Conservation (phyloP, 2,888 invertebrate genomes). For the Mesopsocus fuscifrons region DNA sequence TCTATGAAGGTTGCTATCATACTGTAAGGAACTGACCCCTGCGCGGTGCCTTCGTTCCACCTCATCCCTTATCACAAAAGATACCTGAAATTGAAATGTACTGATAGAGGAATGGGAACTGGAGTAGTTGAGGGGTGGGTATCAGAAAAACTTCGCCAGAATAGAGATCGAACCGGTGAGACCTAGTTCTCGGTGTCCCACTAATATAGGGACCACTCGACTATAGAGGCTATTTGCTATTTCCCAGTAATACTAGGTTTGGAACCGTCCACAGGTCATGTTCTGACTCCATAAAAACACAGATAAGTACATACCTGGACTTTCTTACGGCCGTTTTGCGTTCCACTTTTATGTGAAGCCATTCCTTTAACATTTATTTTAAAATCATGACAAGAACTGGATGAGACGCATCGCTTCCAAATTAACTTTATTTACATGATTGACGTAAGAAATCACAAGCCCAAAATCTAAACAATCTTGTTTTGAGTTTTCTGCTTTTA, state of each 20-base stretch:
- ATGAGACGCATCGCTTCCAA: too few relatives aligned
- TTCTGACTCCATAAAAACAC: too few relatives aligned
- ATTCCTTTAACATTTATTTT: conserved; percentile 18
- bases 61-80: conserved; percentile 94
- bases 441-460: too few relatives aligned
- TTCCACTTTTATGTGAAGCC: conserved; percentile 29
- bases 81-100: conserved; percentile 42
- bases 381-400: background rate
- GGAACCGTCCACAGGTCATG: too few relatives aligned
- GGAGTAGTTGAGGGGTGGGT: too few relatives aligned
- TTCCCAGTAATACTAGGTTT: too few relatives aligned
- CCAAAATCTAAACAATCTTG: too few relatives aligned
- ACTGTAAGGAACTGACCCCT: conserved; percentile 88
- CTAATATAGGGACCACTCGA: too few relatives aligned
- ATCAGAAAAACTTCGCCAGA: conserved; percentile 8
- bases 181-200: too few relatives aligned
- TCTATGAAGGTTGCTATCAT: conserved; percentile 69
- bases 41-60: conserved; percentile 87
- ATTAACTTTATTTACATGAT: conserved; percentile 2
- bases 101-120: background rate
- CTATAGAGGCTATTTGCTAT: too few relatives aligned
- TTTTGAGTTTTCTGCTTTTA: background rate
- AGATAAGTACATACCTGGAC: conserved; percentile 31
- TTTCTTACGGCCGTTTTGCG: conserved; percentile 31
- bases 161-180: background rate